Base-by-base conservation (phyloP, 2,888 invertebrate genomes). In the Trissonchulus sp. region DNA sequence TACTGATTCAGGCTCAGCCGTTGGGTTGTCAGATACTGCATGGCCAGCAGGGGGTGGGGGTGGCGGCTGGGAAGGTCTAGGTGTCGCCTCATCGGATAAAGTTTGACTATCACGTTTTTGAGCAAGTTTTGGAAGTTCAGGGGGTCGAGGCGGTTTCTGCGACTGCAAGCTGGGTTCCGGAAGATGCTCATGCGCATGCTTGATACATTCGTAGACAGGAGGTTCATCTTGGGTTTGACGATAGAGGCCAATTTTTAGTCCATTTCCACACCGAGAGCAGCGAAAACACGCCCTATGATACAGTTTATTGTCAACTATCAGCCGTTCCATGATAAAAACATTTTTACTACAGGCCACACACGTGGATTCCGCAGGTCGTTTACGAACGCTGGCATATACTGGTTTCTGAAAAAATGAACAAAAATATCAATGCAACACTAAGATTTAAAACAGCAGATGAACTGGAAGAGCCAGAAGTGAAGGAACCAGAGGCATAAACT, bases 201-300 rank as follows among this genome's bases (percentile, higher is more conserved):
- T 60, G 2, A 72, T 2, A 72, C 73, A 72, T 37, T 72, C 73
- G 62, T 72, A 72, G 48, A 2, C 30, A 2, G 38, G 28, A 2
- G 34, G 34, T 3, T 69, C 31, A 8, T 30, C 31, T 69, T 3
- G 3, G 2, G 38, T 60, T 2, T 3, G 31, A 8, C 73, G 48
- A 60, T 72, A 72, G 2, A 72, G 62, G 2, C 73, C 73, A 31
- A 72, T 30, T 8, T 3, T 8, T 31, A 72, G 48, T 60, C 3
- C 15, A 2, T 2, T 15, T 3, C 28, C 62, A 60, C 73, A 72
- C n/a, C 60, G 8, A 38, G 3, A 3, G 38, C 73, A 72, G n/a
- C 60, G 48, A 60, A 72, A 72, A 30, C 73, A 72, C 3, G 60
- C 15, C 2, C 73, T 63, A 30, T 72, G 73, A 72, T 35, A 69